A percentile compares a stretch with the other conserved stretches of the same genome.
Conservation (phyloP, 64 coral and sea anemone species). For the Porites lutea region DNA sequence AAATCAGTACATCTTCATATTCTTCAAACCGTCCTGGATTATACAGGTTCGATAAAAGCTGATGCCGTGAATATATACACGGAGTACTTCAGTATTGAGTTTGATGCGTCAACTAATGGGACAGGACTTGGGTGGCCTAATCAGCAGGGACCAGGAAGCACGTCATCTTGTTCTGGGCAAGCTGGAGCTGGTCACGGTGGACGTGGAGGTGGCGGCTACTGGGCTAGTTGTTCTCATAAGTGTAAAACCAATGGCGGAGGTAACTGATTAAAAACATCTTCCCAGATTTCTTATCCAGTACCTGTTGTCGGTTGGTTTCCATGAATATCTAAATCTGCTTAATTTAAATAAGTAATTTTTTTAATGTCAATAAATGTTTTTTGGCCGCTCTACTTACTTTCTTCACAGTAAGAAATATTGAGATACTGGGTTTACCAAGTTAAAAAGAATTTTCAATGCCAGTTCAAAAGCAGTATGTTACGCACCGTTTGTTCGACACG, state of each 20-base stretch:
- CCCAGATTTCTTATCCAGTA: too few relatives aligned
- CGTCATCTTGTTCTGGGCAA: constrained; percentile 38
- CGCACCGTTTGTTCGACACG: too few relatives aligned
- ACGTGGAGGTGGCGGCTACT: constrained; percentile 66
- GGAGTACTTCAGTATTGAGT: constrained; percentile 81
- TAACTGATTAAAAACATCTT: too few relatives aligned
- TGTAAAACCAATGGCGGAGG: constrained; percentile 14
- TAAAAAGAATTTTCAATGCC: too few relatives aligned
- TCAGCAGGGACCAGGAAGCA: constrained; percentile 61
- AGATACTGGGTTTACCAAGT: too few relatives aligned
- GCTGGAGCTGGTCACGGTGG: constrained; percentile 95
- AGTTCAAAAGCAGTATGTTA: too few relatives aligned
- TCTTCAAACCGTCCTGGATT: constrained; percentile 66
- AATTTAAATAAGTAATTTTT: too few relatives aligned
- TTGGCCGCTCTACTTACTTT: too few relatives aligned
- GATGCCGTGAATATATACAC: constrained; percentile 76
- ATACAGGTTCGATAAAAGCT: constrained; percentile 67
- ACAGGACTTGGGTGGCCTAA: constrained; percentile 61
- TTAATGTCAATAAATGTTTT: too few relatives aligned
- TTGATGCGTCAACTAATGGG: constrained; percentile 73
- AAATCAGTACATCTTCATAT: constrained; percentile 69
- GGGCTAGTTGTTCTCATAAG: constrained; percentile 40
- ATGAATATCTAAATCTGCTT: too few relatives aligned
- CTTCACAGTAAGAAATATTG: too few relatives aligned
- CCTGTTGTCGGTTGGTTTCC: too few relatives aligned